Conservation (phyloP, 2,797 vertebrate species). For the Malacoctenus gilli region DNA sequence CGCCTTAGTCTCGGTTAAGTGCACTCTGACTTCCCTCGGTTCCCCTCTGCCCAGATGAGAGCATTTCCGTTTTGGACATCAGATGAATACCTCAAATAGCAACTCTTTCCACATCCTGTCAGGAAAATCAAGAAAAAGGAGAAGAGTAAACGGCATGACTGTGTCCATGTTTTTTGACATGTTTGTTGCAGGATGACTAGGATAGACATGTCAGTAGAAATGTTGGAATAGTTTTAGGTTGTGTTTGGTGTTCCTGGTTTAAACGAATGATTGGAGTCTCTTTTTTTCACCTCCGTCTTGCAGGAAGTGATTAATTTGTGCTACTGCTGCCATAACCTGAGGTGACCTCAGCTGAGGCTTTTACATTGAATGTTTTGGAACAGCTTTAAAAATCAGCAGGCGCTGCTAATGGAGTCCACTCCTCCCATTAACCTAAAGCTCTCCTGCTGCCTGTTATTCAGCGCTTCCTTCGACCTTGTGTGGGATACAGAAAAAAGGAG, state of each 20-base stretch:
- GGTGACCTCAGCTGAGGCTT: constrained; percentile 17
- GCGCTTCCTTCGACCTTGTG: neutral
- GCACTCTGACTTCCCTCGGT: constrained; percentile 41
- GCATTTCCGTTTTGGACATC: constrained; percentile 48
- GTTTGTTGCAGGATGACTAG: constrained; percentile 14
- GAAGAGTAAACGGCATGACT: constrained; percentile 22
- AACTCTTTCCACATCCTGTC: constrained; percentile 53
- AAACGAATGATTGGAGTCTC: constrained; percentile 42
- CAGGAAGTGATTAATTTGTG: constrained; percentile 52
- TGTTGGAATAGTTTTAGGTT: constrained; percentile 13
- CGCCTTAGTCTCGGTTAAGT: constrained; percentile 45
- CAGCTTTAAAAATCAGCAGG: constrained; percentile 32
- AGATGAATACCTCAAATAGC: constrained; percentile 36
- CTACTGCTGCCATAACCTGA: constrained; percentile 33
- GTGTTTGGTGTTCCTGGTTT: constrained; percentile 17
- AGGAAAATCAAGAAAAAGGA: neutral
- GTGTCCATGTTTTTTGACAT: too few species aligned
- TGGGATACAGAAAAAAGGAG: too few species aligned
- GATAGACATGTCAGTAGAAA: constrained; percentile 7
- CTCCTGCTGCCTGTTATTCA: constrained; percentile 4
- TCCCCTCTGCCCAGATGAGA: constrained; percentile 42
- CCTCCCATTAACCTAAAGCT: constrained; percentile 1
- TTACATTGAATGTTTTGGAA: constrained; percentile 50
- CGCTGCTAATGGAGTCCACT: constrained; percentile 11
- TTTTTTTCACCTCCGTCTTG: constrained; percentile 32